Percentiles rank a stretch among this genome's conserved stretches.
phyloP scores from a whole-genome alignment of 2,797 vertebrate species.

The Sphenopsis melanotis region DNA sequence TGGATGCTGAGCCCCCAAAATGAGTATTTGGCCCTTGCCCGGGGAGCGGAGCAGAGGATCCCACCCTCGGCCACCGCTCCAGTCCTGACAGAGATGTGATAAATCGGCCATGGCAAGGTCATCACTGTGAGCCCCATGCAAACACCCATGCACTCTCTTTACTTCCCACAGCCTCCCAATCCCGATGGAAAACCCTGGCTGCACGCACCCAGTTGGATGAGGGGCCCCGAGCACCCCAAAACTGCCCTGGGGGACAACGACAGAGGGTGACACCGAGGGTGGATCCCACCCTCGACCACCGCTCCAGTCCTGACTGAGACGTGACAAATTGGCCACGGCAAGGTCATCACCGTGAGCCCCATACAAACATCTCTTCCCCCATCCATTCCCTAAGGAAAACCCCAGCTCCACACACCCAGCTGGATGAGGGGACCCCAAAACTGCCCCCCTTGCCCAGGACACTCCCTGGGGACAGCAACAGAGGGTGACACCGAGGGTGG shows the following conservation, averaged over 20 bases:
- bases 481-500: not conserved
- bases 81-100: fast-evolving
- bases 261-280: no score
- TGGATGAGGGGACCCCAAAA: no score
- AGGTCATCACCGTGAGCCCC: fast-evolving
- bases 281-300: not conserved
- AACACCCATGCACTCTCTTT: no score
- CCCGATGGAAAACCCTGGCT: no score
- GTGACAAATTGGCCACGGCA: fast-evolving
- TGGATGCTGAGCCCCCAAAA: not conserved
- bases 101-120: fast-evolving
- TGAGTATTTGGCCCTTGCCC: fast-evolving
- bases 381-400: no score
- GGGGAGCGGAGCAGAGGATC: not conserved
- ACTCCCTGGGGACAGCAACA: no score
- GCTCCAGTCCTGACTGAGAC: not conserved
- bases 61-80: fast-evolving
- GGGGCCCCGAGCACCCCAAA: no score
- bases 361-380: fast-evolving
- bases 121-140: fast-evolving
- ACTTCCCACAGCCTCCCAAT: no score
- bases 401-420: no score
- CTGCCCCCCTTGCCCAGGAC: no score
- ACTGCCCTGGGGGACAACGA: no score
- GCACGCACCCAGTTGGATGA: no score